Evolutionary conservation across 2,797 vertebrate genomes (phyloP).

Genomic region (Phalloptychus januarius): DNA sequence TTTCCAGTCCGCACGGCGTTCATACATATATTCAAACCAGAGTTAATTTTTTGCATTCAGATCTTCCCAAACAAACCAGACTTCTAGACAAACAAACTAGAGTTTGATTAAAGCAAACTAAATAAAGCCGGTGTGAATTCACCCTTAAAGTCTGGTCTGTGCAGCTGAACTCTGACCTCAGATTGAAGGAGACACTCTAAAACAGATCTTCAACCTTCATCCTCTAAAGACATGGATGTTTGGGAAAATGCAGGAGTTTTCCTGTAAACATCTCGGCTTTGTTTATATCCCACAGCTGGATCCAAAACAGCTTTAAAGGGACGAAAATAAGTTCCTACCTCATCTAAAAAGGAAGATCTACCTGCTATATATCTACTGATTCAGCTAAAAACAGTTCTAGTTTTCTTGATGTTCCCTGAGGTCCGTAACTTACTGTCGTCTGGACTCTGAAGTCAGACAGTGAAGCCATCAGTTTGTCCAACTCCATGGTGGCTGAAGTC

Average conservation of each 20-base stretch:
- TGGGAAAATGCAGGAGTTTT: neutral
- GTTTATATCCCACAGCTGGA: slow-evolving; percentile 36
- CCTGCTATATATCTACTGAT: neutral
- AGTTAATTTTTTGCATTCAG: too few relatives aligned
- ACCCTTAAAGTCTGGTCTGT: neutral
- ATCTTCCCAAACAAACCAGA: too few relatives aligned
- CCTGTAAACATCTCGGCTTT: neutral
- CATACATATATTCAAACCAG: too few relatives aligned
- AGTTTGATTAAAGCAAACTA: too few relatives aligned
- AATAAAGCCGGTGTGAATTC: too few relatives aligned
- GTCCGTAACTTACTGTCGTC: slow-evolving; percentile 82
- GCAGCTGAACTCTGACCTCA: neutral
- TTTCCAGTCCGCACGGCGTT: too few relatives aligned
- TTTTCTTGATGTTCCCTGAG: neutral
- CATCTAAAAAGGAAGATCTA: neutral
- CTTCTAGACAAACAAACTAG: too few relatives aligned
- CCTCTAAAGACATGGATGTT: neutral
- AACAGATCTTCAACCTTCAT: neutral
- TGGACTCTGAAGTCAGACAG: slow-evolving; percentile 93
- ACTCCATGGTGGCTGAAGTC: slow-evolving; percentile 90
- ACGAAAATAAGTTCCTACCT: neutral
- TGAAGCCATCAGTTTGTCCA: slow-evolving; percentile 93
- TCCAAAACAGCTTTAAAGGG: slow-evolving; percentile 1
- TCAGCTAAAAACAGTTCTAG: neutral
- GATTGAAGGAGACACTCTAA: neutral